These are phyloP conservation scores for Gymnogyps californianus DNA, from an alignment of 2,113 vertebrate genomes.

Conservation along the genomic window DNA sequence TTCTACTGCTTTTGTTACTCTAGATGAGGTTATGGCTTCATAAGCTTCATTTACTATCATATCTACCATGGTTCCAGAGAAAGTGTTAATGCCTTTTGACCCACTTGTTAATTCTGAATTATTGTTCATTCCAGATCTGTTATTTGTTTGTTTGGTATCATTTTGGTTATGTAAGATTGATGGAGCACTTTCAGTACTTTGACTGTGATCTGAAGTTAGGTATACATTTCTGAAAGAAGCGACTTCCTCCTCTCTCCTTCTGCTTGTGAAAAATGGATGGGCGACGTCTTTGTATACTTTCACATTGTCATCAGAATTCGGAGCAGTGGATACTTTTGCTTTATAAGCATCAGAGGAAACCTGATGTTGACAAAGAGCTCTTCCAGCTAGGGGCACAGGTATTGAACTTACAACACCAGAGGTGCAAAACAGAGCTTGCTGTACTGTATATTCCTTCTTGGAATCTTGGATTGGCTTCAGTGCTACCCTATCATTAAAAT, in stretches of 20 bases:
- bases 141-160: not conserved
- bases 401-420: slow-evolving; percentile 92
- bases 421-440: slow-evolving; percentile 89
- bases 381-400: slow-evolving; percentile 89
- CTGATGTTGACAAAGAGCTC: slow-evolving; percentile 78
- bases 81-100: slow-evolving; percentile 70
- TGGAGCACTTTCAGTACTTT: not conserved
- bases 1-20: slow-evolving; percentile 78
- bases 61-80: slow-evolving; percentile 88
- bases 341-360: slow-evolving; percentile 67
- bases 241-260: slow-evolving; percentile 61
- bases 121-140: not conserved
- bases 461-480: slow-evolving; percentile 56
- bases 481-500: slow-evolving; percentile 56
- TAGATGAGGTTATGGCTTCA: slow-evolving; percentile 80
- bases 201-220: slow-evolving; percentile 51
- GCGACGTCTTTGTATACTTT: slow-evolving; percentile 41
- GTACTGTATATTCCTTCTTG: slow-evolving; percentile 81
- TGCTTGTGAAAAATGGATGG: slow-evolving; percentile 10
- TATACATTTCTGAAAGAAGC: slow-evolving; percentile 70
- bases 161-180: not conserved
- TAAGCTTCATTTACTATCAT: slow-evolving; percentile 88
- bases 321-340: slow-evolving; percentile 30
- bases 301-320: slow-evolving; percentile 38
- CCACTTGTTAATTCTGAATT: slow-evolving; percentile 53